Percentiles rank a stretch among this genome's conserved stretches.
Evolutionary conservation across 2,113 vertebrate genomes (phyloP).

Genomic region (Sapayoa aenigma): DNA sequence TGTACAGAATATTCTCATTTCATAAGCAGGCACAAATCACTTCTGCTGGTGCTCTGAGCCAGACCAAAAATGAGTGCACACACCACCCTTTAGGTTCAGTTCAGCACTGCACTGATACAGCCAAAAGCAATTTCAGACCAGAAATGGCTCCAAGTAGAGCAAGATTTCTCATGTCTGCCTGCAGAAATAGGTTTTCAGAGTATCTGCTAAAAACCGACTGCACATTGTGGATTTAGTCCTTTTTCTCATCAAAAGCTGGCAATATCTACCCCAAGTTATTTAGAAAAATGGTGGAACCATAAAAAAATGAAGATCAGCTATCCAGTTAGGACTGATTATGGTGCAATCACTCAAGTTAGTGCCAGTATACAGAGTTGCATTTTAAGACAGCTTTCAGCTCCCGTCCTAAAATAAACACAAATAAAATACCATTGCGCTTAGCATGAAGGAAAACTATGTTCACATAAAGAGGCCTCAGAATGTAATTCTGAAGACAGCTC

Average conservation of each 20-base stretch:
- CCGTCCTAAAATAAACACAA: slow-evolving; percentile 45
- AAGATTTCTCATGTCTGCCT: neutral
- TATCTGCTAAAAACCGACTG: neutral
- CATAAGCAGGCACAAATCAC: neutral
- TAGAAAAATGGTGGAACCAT: neutral
- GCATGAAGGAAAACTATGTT: slow-evolving; percentile 11
- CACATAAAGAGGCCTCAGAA: slow-evolving; percentile 11
- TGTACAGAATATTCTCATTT: neutral
- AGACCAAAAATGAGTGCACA: neutral
- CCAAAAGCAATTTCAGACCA: neutral
- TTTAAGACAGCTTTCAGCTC: slow-evolving; percentile 16
- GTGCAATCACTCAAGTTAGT: neutral
- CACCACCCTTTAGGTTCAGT: neutral
- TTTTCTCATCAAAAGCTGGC: neutral
- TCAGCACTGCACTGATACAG: accelerated
- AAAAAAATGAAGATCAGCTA: neutral
- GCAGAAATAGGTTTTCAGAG: neutral
- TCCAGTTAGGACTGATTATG: neutral
- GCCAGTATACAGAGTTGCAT: neutral
- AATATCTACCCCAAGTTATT: neutral
- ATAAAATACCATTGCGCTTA: slow-evolving; percentile 17
- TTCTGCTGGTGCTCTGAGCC: neutral
- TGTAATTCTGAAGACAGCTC: slow-evolving; percentile 10
- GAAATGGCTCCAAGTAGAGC: neutral
- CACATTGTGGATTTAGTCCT: accelerated